These are phyloP conservation scores for Mastacembelus armatus DNA, from an alignment of 2,797 vertebrate species.

Conservation along the genomic window DNA sequence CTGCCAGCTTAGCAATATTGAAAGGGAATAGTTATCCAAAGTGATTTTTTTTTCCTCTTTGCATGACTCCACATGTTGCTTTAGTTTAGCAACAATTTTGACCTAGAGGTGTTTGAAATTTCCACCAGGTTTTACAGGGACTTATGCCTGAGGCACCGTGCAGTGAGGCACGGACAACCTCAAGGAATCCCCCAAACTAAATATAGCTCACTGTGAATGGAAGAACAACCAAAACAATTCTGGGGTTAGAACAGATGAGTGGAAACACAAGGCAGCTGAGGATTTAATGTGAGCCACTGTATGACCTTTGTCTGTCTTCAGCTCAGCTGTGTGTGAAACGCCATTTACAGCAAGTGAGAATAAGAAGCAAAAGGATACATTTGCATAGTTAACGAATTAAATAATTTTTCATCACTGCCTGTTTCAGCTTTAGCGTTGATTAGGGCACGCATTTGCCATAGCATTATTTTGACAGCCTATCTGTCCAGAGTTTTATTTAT, in stretches of 20 bases:
- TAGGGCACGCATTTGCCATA: too few relatives aligned
- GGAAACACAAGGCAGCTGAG: conserved; percentile 60
- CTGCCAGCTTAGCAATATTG: conserved; percentile 27
- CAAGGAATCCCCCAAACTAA: conserved; percentile 68
- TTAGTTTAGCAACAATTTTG: conserved; percentile 26
- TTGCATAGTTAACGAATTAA: conserved; percentile 13
- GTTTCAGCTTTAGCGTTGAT: too few relatives aligned
- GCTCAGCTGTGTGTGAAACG: conserved; percentile 53
- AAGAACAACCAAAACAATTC: conserved; percentile 60
- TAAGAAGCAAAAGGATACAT: conserved; percentile 14
- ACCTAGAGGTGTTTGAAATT: conserved; percentile 49
- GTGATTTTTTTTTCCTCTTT: conserved; percentile 22
- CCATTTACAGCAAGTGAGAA: conserved; percentile 36
- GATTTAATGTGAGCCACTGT: conserved; percentile 56
- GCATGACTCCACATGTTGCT: conserved; percentile 33
- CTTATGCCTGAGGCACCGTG: conserved; percentile 36
- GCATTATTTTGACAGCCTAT: too few relatives aligned
- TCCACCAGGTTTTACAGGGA: conserved; percentile 39
- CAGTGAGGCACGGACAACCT: conserved; percentile 54
- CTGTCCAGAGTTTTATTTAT: too few relatives aligned
- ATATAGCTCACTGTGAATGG: conserved; percentile 65
- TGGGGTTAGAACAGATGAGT: conserved; percentile 59
- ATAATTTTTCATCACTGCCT: too few relatives aligned
- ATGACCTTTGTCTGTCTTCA: conserved; percentile 52
- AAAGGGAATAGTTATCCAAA: conserved; percentile 20